Percentiles rank a stretch among this genome's conserved stretches.
These are phyloP conservation scores for Eupithecia insigniata DNA, from an alignment of 2,888 invertebrate genomes.

Conservation along the genomic window DNA sequence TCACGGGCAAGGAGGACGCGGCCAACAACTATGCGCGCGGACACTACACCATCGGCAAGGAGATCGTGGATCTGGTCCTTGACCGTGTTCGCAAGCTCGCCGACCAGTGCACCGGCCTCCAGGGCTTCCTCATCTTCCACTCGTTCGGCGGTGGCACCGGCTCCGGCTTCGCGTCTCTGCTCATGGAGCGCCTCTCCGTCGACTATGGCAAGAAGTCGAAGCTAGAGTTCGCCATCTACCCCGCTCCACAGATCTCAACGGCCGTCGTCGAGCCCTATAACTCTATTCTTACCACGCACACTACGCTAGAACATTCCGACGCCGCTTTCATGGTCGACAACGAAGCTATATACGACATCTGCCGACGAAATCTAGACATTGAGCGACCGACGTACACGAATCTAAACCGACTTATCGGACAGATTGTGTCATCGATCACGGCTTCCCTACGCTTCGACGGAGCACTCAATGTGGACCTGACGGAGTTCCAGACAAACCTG, in stretches of 20 bases:
- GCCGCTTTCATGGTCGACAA: conserved; percentile 98
- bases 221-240: conserved; percentile 97
- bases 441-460: conserved; percentile 96
- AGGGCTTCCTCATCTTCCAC: conserved; percentile 97
- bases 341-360: conserved; percentile 95
- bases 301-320: conserved; percentile 96
- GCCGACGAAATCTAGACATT: conserved; percentile 96
- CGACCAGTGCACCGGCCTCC: conserved; percentile 95
- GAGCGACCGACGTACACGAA: conserved; percentile 98
- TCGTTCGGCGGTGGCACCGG: conserved; percentile 97
- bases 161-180: conserved; percentile 95
- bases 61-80: conserved; percentile 94
- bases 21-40: conserved; percentile 99
- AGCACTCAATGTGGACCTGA: conserved; percentile 95
- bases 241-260: conserved; percentile 95
- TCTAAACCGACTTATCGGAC: conserved; percentile 96
- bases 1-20: conserved; percentile 98
- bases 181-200: conserved; percentile 97
- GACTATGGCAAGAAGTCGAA: conserved; percentile 98
- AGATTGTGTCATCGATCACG: conserved; percentile 96
- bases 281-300: conserved; percentile 97
- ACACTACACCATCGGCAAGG: conserved; percentile 98
- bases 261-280: conserved; percentile 98
- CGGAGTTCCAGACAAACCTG: conserved; percentile 96
- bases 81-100: conserved; percentile 93